phyloP scores from a whole-genome alignment of 2,113 vertebrate species.

The Silurus asotus region DNA sequence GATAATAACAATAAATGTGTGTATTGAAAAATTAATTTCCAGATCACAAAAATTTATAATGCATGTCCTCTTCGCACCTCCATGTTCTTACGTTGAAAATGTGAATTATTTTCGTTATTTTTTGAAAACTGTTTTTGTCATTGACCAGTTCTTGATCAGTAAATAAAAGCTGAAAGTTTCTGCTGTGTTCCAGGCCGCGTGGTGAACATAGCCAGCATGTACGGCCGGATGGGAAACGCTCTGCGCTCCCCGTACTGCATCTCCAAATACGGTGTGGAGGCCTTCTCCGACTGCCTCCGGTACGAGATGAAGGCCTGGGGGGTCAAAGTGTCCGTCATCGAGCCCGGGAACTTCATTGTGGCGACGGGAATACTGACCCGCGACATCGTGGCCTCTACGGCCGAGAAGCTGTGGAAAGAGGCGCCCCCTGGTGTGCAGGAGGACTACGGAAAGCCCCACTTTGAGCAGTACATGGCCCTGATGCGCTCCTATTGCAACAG shows the following conservation, averaged over 20 bases:
- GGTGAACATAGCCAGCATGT: conserved; percentile 82
- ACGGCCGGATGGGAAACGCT: conserved; percentile 75
- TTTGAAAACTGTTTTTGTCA: background rate
- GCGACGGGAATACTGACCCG: conserved; percentile 79
- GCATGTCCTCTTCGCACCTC: no score
- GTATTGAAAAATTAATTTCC: no score
- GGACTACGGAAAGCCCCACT: conserved; percentile 78
- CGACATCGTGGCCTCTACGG: conserved; percentile 63
- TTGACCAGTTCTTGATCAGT: background rate
- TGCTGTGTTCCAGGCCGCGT: conserved; percentile 74
- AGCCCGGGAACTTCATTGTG: conserved; percentile 82
- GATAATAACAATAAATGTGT: no score
- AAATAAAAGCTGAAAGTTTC: background rate
- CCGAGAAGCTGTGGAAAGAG: conserved; percentile 76
- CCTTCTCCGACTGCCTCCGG: conserved; percentile 84
- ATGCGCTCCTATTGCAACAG: conserved; percentile 77
- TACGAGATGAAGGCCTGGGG: conserved; percentile 88
- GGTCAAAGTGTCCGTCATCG: conserved; percentile 76
- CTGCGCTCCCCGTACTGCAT: conserved; percentile 81
- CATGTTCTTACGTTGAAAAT: no score
- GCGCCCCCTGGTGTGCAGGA: conserved; percentile 65
- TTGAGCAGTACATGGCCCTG: conserved; percentile 67
- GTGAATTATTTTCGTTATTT: background rate
- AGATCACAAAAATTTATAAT: no score
- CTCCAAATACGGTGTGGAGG: conserved; percentile 83